Conservation (phyloP, 2,797 vertebrate species). For the Calcarius lapponicus region DNA sequence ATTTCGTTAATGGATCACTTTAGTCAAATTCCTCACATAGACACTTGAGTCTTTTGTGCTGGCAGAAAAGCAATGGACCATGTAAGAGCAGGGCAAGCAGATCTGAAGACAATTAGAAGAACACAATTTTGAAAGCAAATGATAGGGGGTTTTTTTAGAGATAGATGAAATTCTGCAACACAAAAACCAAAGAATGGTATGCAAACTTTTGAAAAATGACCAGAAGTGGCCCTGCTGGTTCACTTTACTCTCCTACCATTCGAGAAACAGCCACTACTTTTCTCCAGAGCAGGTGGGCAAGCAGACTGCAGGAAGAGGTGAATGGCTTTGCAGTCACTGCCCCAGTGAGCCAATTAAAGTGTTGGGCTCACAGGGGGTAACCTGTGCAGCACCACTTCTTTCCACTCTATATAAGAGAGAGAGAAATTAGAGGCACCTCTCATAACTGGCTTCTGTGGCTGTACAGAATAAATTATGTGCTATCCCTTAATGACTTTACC, state of each 20-base stretch:
- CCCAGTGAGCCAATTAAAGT: background rate
- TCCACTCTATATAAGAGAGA: background rate
- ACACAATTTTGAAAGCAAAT: background rate
- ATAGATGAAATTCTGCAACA: background rate
- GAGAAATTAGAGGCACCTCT: background rate
- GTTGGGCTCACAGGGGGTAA: background rate
- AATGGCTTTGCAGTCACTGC: background rate
- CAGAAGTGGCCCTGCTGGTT: background rate
- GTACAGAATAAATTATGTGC: background rate
- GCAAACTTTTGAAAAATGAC: background rate
- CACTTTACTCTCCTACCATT: background rate
- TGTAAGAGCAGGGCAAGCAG: background rate
- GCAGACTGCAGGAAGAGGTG: background rate
- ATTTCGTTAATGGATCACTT: background rate
- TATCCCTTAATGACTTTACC: background rate
- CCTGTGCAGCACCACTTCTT: background rate
- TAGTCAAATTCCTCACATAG: background rate
- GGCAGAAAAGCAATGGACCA: background rate
- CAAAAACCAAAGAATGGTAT: background rate
- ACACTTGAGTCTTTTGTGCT: background rate
- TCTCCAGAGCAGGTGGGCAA: background rate
- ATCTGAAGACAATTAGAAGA: background rate
- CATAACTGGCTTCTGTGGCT: background rate
- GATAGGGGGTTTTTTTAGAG: background rate
- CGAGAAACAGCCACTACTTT: background rate